A percentile compares a stretch with the other conserved stretches of the same genome.
Conservation (phyloP, 2,888 invertebrate genomes). For the Eumacrocentrus americanus region DNA sequence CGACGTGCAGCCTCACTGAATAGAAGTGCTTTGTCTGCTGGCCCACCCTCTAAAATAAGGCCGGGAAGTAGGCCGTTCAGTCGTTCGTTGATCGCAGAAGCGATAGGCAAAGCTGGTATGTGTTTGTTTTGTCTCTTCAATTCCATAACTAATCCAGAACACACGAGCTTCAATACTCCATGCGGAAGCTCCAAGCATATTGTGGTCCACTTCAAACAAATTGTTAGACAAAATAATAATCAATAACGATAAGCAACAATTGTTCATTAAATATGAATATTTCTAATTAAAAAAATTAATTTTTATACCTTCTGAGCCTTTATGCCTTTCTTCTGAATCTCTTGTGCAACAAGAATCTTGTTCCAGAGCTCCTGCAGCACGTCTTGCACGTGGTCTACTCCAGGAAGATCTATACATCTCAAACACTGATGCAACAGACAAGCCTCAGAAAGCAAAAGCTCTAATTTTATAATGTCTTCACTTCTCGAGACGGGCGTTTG, state of each 20-base stretch:
- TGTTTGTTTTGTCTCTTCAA: constrained; percentile 81
- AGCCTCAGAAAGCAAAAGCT: constrained; percentile 88
- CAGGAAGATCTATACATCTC: constrained; percentile 74
- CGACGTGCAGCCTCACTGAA: constrained; percentile 90
- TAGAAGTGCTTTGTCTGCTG: constrained; percentile 72
- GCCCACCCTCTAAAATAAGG: constrained; percentile 61
- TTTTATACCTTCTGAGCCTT: constrained; percentile 86
- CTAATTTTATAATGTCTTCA: constrained; percentile 81
- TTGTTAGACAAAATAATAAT: constrained; percentile 34
- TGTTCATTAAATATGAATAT: constrained; percentile 6
- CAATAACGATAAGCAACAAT: not conserved
- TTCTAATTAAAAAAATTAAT: constrained; percentile 17
- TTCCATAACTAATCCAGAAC: constrained; percentile 80
- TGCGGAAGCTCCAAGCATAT: constrained; percentile 83
- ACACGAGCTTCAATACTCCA: constrained; percentile 78
- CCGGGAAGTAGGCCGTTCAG: constrained; percentile 76
- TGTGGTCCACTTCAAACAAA: constrained; percentile 79
- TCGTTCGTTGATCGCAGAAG: constrained; percentile 87
- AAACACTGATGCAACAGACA: constrained; percentile 83
- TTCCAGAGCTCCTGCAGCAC: constrained; percentile 79
- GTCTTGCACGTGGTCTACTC: constrained; percentile 78
- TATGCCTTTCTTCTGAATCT: constrained; percentile 80
- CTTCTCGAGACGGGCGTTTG: constrained; percentile 80
- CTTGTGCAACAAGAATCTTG: constrained; percentile 75
- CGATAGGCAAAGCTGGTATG: constrained; percentile 85